Evolutionary conservation across 2,888 invertebrate species (phyloP).

Genomic region (Drosophila formosana): DNA sequence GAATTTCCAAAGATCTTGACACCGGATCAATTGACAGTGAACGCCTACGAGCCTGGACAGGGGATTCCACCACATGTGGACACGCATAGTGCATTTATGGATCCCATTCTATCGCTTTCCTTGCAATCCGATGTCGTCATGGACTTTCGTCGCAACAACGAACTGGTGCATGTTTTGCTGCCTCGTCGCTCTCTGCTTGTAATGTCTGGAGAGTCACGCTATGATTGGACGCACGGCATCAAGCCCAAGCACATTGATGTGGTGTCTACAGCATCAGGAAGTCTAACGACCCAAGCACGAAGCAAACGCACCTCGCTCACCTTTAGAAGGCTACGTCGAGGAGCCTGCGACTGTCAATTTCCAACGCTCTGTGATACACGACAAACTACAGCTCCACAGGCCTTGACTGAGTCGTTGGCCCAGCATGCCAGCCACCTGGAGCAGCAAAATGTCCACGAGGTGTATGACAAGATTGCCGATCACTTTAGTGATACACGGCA

Average conservation of each 20-base stretch:
- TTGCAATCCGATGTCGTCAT: conserved; percentile 92
- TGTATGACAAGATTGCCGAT: conserved; percentile 96
- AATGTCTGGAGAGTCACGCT: conserved; percentile 92
- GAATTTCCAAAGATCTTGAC: conserved; percentile 81
- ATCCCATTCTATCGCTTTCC: conserved; percentile 94
- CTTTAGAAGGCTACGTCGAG: conserved; percentile 88
- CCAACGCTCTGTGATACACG: conserved; percentile 89
- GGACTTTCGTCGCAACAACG: conserved; percentile 92
- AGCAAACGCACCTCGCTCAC: conserved; percentile 92
- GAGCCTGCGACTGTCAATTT: conserved; percentile 90
- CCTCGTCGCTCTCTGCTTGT: conserved; percentile 91
- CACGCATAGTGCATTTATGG: conserved; percentile 97
- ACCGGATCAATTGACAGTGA: conserved; percentile 94
- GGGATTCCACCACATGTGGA: conserved; percentile 98
- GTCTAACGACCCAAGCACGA: conserved; percentile 87
- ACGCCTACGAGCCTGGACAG: conserved; percentile 93
- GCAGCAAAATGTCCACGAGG: conserved; percentile 91
- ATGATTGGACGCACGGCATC: conserved; percentile 95
- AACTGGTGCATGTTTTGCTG: conserved; percentile 88
- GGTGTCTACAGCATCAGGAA: conserved; percentile 86
- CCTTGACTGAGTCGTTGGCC: conserved; percentile 77
- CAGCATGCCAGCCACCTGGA: conserved; percentile 88
- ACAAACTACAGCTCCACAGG: conserved; percentile 41
- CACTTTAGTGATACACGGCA: conserved; percentile 98
- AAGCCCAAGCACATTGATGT: conserved; percentile 93